Evolutionary conservation across 2,888 invertebrate species (phyloP), one percentile per base, ranked within the genome.

Genomic region (Agrotis exclamationis): DNA sequence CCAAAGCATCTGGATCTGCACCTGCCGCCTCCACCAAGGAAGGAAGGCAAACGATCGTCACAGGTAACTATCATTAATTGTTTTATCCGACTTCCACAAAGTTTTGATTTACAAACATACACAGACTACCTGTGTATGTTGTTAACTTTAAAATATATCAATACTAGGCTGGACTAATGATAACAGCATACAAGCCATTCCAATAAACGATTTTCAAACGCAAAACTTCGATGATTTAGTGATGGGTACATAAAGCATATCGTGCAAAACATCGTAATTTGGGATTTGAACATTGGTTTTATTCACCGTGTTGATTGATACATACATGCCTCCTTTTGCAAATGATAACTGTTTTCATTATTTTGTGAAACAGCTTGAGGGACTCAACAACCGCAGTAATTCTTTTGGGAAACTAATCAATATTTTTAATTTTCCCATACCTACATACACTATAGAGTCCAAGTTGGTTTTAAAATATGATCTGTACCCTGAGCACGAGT

Each of bases 1-100:
- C 94, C 95, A 1, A 90, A 91, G 9, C 94, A 94, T 51, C 85
- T 96, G 47, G 95, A 96, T 53, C 89, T 96, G 11, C 89, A 39
- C 39, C 39, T 96, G 62, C 96, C 97, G 7, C 96, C 97, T 2
- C 96, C 95, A 6, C 95, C 95, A 0, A 90, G 89, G 74, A 96
- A 95, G 68, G 94, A 93, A 56, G 89, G 90, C 50, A 93, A 93
- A 71, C 88, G 93, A 39, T 84, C 88, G 0, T 88, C 87, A 14
- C 91, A 92, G 92, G 95, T 96, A 90, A 72, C 16, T 59, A 18
- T 53, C 0, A 33, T 11, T 39, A 11, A 11, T 39, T 39, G 4
- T 39, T 39, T 39, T 33, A 33, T 7, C 7, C 6, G 33, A 33
- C 33, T 33, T 1, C 7, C 33, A 33, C 33, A 33, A 33, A 33